Percentiles rank a stretch among this genome's conserved stretches.
These are phyloP conservation scores for Adineta ricciae DNA, from an alignment of 2,888 invertebrate species.

Conservation along the genomic window DNA sequence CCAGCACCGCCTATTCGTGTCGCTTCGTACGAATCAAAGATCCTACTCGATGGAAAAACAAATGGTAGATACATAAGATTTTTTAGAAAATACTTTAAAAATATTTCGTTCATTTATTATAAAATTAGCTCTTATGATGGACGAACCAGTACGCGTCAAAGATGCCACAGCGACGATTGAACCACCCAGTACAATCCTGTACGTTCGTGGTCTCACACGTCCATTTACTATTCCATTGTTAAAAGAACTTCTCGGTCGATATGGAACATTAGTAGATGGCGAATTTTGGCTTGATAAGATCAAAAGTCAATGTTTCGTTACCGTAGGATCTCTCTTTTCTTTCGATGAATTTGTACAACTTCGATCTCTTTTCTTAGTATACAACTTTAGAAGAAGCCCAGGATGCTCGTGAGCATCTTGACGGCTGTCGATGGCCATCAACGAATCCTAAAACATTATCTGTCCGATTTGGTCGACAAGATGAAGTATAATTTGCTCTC, in stretches of 20 bases:
- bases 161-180: not conserved
- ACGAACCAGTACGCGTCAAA: not conserved
- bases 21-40: not conserved
- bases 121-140: not conserved
- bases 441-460: slow-evolving; percentile 84
- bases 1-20: not conserved
- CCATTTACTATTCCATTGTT: slow-evolving; percentile 84
- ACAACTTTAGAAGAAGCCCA: slow-evolving; percentile 68
- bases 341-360: not conserved
- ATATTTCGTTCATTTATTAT: not conserved
- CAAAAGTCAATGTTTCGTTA: slow-evolving; percentile 86
- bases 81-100: not conserved
- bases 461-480: slow-evolving; percentile 76
- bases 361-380: slow-evolving; percentile 42
- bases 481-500: slow-evolving; percentile 54
- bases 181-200: slow-evolving; percentile 57
- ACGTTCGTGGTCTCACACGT: slow-evolving; percentile 78
- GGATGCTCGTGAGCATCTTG: slow-evolving; percentile 78
- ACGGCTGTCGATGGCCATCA: slow-evolving; percentile 86
- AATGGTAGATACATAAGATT: not conserved
- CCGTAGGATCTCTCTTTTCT: slow-evolving; percentile 52
- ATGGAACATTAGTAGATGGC: slow-evolving; percentile 65
- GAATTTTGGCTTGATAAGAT: slow-evolving; percentile 93
- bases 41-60: not conserved
- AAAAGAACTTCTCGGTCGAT: slow-evolving; percentile 74